These are phyloP conservation scores for Aptenodytes forsteri DNA, from an alignment of 2,113 vertebrate genomes.

Conservation along the genomic window DNA sequence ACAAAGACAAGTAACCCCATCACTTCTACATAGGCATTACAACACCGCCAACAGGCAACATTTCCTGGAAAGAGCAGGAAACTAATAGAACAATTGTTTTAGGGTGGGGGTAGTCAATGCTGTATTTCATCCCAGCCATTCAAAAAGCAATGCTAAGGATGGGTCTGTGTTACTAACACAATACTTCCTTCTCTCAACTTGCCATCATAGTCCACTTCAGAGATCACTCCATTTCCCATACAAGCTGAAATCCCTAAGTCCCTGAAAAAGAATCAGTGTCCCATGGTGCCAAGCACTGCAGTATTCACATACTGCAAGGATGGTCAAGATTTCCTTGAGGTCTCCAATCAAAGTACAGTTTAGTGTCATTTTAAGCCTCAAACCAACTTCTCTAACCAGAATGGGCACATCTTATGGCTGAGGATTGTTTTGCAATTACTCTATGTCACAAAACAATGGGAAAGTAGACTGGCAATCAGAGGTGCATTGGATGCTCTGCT, in stretches of 20 bases:
- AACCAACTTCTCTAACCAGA: not conserved
- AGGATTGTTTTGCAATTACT: not conserved
- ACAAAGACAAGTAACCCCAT: not conserved
- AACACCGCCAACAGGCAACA: not conserved
- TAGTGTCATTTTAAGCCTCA: not conserved
- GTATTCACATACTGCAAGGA: not conserved
- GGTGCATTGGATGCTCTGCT: not conserved
- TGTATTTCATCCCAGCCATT: not conserved
- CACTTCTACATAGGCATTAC: not conserved
- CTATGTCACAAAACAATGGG: not conserved
- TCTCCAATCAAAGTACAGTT: not conserved
- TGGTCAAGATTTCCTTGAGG: not conserved
- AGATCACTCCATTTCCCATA: not conserved
- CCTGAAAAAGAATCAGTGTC: not conserved
- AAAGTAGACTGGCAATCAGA: not conserved
- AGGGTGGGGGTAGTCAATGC: not conserved
- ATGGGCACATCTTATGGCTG: not conserved
- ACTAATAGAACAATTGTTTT: not conserved
- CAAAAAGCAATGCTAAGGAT: not conserved
- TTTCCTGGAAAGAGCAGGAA: constrained; percentile 8
- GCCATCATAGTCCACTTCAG: not conserved
- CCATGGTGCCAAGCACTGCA: not conserved
- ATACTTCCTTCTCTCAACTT: not conserved
- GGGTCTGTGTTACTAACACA: not conserved
- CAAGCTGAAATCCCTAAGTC: not conserved